phyloP scores from a whole-genome alignment of 2,113 vertebrate species.

The Hepsetus odoe region DNA sequence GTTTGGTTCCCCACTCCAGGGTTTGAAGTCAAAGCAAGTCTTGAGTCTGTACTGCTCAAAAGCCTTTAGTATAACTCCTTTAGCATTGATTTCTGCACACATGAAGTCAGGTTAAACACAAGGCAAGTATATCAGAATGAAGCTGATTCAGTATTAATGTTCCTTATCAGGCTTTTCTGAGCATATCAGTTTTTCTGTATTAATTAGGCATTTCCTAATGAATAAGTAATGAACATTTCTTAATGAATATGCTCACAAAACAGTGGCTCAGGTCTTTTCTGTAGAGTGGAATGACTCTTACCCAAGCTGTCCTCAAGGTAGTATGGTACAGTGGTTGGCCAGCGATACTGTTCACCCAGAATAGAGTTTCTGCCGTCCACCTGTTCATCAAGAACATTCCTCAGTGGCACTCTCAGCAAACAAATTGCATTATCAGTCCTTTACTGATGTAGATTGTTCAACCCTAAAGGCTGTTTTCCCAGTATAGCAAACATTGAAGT shows the following conservation, averaged over 20 bases:
- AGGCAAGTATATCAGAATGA: neutral
- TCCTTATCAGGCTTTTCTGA: neutral
- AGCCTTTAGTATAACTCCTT: constrained; percentile 88
- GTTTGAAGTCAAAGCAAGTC: constrained; percentile 93
- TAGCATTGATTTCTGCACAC: constrained; percentile 88
- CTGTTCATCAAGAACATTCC: constrained; percentile 47
- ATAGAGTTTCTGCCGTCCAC: constrained; percentile 76
- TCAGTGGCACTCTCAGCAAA: neutral
- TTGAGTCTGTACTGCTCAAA: constrained; percentile 93
- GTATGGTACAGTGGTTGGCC: constrained; percentile 85
- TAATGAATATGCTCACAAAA: neutral
- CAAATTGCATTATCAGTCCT: neutral
- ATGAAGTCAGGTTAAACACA: neutral
- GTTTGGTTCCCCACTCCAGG: constrained; percentile 87
- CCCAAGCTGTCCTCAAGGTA: constrained; percentile 84
- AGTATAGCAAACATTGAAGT: neutral
- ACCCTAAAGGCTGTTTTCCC: neutral
- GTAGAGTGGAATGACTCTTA: constrained; percentile 54
- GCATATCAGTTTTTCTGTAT: neutral
- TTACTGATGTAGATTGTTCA: neutral
- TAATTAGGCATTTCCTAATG: neutral
- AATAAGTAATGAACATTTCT: too few relatives aligned
- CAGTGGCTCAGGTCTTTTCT: neutral
- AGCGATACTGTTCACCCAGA: constrained; percentile 79
- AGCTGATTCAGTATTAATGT: neutral